phyloP scores from a whole-genome alignment of 2,888 invertebrate species.

The Biston betularia region DNA sequence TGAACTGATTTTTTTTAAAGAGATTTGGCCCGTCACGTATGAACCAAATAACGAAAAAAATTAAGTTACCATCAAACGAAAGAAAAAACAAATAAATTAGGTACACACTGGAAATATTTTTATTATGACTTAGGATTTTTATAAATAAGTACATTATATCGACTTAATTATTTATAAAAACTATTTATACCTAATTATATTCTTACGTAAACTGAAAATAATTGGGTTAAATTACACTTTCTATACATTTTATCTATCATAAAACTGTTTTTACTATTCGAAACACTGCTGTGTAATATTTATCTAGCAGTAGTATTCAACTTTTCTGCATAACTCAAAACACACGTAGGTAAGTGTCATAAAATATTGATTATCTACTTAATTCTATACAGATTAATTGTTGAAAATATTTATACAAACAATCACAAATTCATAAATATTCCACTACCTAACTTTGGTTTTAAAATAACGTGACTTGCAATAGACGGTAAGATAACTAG shows the following conservation, averaged over 20 bases:
- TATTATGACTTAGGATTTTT: slow-evolving; percentile 71
- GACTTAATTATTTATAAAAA: slow-evolving; percentile 10
- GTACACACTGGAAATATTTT: slow-evolving; percentile 49
- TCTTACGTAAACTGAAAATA: slow-evolving; percentile 5
- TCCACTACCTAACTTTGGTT: slow-evolving; percentile 70
- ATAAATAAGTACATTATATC: slow-evolving; percentile 45
- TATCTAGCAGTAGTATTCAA: slow-evolving; percentile 4
- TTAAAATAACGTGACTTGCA: slow-evolving; percentile 40
- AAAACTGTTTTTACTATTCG: slow-evolving; percentile 22
- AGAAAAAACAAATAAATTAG: slow-evolving; percentile 20
- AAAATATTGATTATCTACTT: slow-evolving; percentile 9
- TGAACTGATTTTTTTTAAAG: too few species aligned
- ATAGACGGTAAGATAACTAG: neutral
- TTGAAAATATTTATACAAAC: slow-evolving; percentile 22
- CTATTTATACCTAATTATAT: slow-evolving; percentile 1
- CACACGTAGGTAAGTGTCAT: neutral
- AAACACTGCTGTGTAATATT: neutral
- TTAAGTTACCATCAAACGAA: neutral
- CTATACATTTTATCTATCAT: slow-evolving; percentile 2
- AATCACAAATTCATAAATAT: slow-evolving; percentile 47
- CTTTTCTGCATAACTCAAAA: neutral
- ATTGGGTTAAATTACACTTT: neutral
- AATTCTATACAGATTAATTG: slow-evolving; percentile 12
- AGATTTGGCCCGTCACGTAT: too few species aligned
- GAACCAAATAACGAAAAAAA: too few species aligned